phyloP scores from a whole-genome alignment of 92 coral and sea anemone species.

The Umimayanthus chanpuru region DNA sequence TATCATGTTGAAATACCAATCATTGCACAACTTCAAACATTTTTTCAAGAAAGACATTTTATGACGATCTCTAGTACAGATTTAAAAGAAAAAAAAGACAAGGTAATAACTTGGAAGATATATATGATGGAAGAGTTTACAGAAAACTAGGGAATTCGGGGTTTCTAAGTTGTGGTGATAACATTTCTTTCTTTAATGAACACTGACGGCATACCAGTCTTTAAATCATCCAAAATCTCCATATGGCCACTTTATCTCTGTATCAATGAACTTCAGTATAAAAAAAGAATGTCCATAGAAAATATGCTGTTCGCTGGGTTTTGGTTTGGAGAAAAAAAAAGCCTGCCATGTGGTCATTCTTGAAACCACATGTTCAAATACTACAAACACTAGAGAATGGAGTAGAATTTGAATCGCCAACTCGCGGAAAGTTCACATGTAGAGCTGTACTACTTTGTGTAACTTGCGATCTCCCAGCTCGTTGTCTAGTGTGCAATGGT shows the following conservation, averaged over 20 bases:
- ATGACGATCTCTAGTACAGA: constrained; percentile 59
- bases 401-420: constrained; percentile 49
- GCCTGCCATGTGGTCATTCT: constrained; percentile 70
- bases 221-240: constrained; percentile 74
- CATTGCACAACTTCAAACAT: constrained; percentile 43
- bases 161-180: constrained; percentile 47
- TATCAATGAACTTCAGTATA: constrained; percentile 60
- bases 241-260: constrained; percentile 70
- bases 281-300: constrained; percentile 61
- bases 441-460: constrained; percentile 48
- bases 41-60: constrained; percentile 56
- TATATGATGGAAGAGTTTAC: constrained; percentile 67
- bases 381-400: constrained; percentile 63
- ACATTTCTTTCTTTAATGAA: constrained; percentile 64
- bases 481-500: constrained; percentile 65
- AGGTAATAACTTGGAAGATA: constrained; percentile 52
- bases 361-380: constrained; percentile 49
- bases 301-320: constrained; percentile 77
- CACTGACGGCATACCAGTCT: constrained; percentile 77
- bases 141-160: constrained; percentile 61
- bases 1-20: constrained; percentile 65
- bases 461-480: constrained; percentile 69
- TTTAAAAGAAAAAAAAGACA: constrained; percentile 48
- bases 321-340: constrained; percentile 75
- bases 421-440: constrained; percentile 56